Percentiles rank a stretch among this genome's conserved stretches.
phyloP scores from a whole-genome alignment of 2,797 vertebrate species.

The Meriones psammophilus region DNA sequence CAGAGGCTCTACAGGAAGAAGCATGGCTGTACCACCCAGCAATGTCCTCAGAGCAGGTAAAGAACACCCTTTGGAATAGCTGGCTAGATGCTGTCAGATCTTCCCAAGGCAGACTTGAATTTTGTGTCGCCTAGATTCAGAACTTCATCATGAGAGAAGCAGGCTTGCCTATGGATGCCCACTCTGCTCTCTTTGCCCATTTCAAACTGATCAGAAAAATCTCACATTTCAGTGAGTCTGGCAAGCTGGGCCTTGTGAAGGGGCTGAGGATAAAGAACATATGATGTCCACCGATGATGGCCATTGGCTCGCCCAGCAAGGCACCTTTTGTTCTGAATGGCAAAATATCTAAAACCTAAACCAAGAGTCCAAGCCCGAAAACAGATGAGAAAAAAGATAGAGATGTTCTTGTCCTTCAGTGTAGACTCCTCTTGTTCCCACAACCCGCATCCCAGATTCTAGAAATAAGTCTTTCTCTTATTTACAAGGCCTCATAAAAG shows the following conservation, averaged over 20 bases:
- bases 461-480: neutral
- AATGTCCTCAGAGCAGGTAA: neutral
- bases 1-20: slow-evolving; percentile 71
- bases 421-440: neutral
- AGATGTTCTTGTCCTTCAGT: neutral
- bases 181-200: neutral
- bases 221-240: slow-evolving; percentile 3
- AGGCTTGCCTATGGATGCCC: slow-evolving; percentile 69
- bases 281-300: rapidly evolving
- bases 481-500: neutral
- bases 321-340: neutral
- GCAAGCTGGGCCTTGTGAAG: neutral
- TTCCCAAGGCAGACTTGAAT: slow-evolving; percentile 79
- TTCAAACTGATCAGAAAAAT: slow-evolving; percentile 61
- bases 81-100: slow-evolving; percentile 13
- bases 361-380: neutral
- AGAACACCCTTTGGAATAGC: rapidly evolving
- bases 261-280: neutral
- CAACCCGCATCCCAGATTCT: neutral
- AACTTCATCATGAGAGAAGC: slow-evolving; percentile 72
- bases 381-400: neutral
- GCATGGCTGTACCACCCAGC: neutral
- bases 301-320: neutral
- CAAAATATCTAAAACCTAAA: slow-evolving; percentile 8
- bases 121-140: slow-evolving; percentile 77